Conservation (phyloP, 2,113 vertebrate species). For the Siniperca knerii region DNA sequence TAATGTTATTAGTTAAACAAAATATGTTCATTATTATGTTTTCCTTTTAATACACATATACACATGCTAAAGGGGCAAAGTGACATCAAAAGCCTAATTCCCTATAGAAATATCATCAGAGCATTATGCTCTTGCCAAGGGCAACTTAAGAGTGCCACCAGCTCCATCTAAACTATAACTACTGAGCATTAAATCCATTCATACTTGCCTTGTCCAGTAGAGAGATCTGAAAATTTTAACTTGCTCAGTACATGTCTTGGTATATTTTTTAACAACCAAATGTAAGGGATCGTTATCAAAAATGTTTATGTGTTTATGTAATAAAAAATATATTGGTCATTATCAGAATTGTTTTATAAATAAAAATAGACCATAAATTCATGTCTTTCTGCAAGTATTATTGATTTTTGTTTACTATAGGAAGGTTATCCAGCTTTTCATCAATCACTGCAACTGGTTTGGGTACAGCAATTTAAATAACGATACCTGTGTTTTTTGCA, state of each 20-base stretch:
- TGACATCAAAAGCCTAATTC: background rate
- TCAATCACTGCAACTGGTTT: background rate
- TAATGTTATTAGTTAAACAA: conserved; percentile 4
- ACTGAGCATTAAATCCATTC: background rate
- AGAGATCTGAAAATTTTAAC: background rate
- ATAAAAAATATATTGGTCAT: too few relatives aligned
- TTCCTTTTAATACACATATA: background rate
- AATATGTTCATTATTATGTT: background rate
- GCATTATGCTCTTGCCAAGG: background rate
- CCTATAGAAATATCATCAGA: background rate
- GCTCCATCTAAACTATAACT: background rate
- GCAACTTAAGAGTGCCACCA: background rate
- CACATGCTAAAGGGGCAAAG: background rate
- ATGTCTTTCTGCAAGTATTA: background rate
- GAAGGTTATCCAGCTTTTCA: background rate
- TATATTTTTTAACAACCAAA: background rate
- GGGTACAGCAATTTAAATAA: background rate
- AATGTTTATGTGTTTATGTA: background rate
- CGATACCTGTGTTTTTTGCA: background rate
- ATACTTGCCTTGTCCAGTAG: background rate
- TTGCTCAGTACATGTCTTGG: too few relatives aligned
- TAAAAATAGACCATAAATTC: background rate
- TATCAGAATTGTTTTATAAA: too few relatives aligned
- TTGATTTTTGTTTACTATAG: background rate
- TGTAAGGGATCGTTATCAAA: background rate